phyloP scores from a whole-genome alignment of 1,140 invertebrate species.

The Ridgeia piscesae region DNA sequence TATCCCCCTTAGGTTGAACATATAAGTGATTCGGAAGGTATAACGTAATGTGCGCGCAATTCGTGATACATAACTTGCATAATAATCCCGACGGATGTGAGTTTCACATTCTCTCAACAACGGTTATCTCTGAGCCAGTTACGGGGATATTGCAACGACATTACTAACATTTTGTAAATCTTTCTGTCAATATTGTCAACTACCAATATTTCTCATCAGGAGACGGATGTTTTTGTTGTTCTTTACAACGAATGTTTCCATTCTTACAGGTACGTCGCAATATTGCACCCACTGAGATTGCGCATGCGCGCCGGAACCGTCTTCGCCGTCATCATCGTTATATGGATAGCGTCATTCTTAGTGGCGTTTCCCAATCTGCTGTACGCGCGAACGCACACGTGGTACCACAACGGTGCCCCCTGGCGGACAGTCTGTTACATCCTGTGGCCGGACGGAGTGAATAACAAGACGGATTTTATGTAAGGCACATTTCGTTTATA shows the following conservation, averaged over 20 bases:
- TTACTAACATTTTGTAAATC: too few relatives aligned
- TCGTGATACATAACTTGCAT: too few relatives aligned
- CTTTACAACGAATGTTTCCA: not conserved
- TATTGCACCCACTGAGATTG: constrained; percentile 83
- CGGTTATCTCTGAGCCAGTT: too few relatives aligned
- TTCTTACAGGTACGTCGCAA: constrained; percentile 80
- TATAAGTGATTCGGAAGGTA: too few relatives aligned
- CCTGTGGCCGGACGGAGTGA: constrained; percentile 75
- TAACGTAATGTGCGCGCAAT: too few relatives aligned
- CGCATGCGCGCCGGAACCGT: constrained; percentile 79
- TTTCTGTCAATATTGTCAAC: too few relatives aligned
- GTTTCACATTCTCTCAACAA: too few relatives aligned
- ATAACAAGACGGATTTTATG: constrained; percentile 25
- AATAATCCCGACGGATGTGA: too few relatives aligned
- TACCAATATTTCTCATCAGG: too few relatives aligned
- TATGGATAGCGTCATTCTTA: constrained; percentile 79
- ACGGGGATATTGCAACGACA: too few relatives aligned
- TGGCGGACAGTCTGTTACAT: constrained; percentile 70
- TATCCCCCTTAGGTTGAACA: too few relatives aligned
- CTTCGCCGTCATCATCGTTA: constrained; percentile 72
- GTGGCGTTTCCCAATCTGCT: constrained; percentile 80
- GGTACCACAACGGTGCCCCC: constrained; percentile 62
- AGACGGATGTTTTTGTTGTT: too few relatives aligned
- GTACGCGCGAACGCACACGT: constrained; percentile 74
- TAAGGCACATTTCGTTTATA: constrained; percentile 1